These are phyloP conservation scores for Chaetoderma sp. DNA, from an alignment of 2,888 invertebrate species.

Conservation along the genomic window DNA sequence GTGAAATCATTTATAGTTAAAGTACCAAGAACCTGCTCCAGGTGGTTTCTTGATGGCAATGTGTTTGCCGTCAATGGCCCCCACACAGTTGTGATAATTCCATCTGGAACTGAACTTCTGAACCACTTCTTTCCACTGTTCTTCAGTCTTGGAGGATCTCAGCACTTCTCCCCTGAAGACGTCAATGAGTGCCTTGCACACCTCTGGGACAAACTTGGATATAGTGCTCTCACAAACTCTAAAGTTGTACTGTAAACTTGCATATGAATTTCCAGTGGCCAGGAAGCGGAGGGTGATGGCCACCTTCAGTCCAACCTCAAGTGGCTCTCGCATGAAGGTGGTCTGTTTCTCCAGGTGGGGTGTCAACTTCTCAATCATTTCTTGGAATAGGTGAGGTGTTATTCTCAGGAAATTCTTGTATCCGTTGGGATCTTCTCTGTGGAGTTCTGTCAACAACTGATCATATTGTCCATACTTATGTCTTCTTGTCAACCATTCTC, in stretches of 20 bases:
- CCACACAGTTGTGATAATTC: constrained; percentile 9
- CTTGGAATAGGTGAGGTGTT: too few species aligned
- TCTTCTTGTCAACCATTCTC: too few species aligned
- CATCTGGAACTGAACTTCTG: background rate
- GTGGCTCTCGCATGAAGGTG: background rate
- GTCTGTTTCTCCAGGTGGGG: constrained; percentile 1
- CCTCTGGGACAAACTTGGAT: constrained; percentile 4
- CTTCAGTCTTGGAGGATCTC: background rate
- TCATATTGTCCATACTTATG: too few species aligned
- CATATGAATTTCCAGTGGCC: constrained; percentile 22
- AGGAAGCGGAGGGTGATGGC: constrained; percentile 26
- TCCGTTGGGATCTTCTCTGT: too few species aligned
- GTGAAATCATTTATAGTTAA: constrained; percentile 14
- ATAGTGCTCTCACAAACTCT: constrained; percentile 24
- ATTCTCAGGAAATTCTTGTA: too few species aligned
- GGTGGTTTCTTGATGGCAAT: constrained; percentile 2
- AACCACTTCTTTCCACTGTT: constrained; percentile 17
- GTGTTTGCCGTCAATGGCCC: constrained; percentile 14
- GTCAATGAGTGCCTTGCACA: constrained; percentile 20
- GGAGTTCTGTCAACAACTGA: too few species aligned
- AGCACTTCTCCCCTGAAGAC: constrained; percentile 13
- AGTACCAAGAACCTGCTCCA: background rate
- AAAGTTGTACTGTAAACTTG: constrained; percentile 15
- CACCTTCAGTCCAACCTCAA: constrained; percentile 19
- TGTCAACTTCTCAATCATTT: background rate